A percentile compares a stretch with the other conserved stretches of the same genome.
Conservation (phyloP, 2,888 invertebrate genomes). For the Zootermopsis nevadensis region DNA sequence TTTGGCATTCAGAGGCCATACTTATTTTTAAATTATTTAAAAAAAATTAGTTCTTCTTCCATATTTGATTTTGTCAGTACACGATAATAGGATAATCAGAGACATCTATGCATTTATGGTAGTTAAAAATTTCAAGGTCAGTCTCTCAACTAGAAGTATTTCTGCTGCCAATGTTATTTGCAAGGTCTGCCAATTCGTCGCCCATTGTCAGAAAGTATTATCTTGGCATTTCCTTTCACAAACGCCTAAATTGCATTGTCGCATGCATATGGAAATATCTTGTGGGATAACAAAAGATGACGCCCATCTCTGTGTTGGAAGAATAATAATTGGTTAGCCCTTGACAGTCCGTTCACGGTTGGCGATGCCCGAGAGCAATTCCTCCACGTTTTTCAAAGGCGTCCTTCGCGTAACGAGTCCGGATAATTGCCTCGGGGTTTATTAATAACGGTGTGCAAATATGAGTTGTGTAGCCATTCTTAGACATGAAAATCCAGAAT, state of each 20-base stretch:
- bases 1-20: too few relatives aligned
- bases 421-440: not conserved
- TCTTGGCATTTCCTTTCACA: not conserved
- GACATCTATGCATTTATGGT: too few relatives aligned
- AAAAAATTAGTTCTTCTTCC: too few relatives aligned
- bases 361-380: not conserved
- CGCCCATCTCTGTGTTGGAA: conserved; percentile 19
- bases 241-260: not conserved
- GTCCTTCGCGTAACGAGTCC: not conserved
- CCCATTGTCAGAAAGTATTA: not conserved
- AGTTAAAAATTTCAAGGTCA: too few relatives aligned
- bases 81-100: too few relatives aligned
- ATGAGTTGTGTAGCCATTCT: conserved; percentile 13
- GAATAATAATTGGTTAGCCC: conserved; percentile 13
- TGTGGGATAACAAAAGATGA: not conserved
- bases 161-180: too few relatives aligned
- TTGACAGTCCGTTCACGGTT: not conserved
- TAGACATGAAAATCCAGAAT: not conserved
- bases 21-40: too few relatives aligned
- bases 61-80: too few relatives aligned
- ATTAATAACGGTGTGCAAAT: not conserved
- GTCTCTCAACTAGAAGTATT: too few relatives aligned
- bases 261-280: not conserved
- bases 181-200: not conserved
- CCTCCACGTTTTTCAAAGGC: not conserved